Conservation (phyloP, 2,797 vertebrate species). For the Galagoides demidoff region DNA sequence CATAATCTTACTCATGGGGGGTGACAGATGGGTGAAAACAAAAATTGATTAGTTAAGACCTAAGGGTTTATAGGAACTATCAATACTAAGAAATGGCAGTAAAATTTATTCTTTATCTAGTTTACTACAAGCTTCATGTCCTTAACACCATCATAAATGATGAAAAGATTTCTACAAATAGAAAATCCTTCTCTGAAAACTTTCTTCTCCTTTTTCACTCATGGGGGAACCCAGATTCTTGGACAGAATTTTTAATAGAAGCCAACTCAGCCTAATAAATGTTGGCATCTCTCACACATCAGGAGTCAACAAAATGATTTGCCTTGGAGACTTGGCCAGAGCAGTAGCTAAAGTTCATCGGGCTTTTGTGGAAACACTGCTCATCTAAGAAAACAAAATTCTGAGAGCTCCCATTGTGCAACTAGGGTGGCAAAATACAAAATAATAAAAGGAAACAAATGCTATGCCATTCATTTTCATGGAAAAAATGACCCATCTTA, state of each 20-base stretch:
- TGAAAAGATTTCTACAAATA: constrained; percentile 39
- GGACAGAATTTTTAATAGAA: not conserved
- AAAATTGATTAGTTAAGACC: not conserved
- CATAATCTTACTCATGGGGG: not conserved
- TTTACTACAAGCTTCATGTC: constrained; percentile 4
- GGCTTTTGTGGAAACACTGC: not conserved
- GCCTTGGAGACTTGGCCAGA: constrained; percentile 13
- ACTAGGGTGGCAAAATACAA: constrained; percentile 17
- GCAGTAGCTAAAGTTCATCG: not conserved
- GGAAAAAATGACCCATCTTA: not conserved
- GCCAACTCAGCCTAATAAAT: not conserved
- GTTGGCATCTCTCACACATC: constrained; percentile 36
- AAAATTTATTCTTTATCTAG: constrained; percentile 22
- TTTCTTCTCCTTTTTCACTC: not conserved
- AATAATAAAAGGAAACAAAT: not conserved
- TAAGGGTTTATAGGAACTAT: not conserved
- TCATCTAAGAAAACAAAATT: constrained; percentile 33
- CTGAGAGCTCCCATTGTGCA: constrained; percentile 13
- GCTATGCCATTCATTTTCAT: not conserved
- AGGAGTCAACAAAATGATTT: constrained; percentile 44
- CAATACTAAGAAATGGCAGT: not conserved
- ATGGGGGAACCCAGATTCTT: constrained; percentile 11
- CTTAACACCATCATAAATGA: constrained; percentile 45
- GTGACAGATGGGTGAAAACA: not conserved
- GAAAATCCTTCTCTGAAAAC: constrained; percentile 43